A percentile compares a stretch with the other conserved stretches of the same genome.
Conservation (phyloP, 2,888 invertebrate species). For the Clistopyga incitator region DNA sequence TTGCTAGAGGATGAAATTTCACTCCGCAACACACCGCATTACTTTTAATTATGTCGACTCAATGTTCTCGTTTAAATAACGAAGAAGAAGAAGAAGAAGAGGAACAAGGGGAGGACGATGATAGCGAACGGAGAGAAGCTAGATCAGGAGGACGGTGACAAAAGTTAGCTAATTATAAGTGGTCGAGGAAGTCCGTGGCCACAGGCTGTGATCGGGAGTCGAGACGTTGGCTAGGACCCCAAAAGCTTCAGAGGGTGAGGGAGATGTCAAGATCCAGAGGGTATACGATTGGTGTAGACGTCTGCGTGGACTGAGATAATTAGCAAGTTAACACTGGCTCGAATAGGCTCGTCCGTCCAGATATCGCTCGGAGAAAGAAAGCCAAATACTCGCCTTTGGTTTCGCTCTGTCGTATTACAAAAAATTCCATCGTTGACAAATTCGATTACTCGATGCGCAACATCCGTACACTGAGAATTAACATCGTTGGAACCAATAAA, state of each 20-base stretch:
- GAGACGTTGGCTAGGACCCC: constrained; percentile 35
- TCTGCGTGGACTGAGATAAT: constrained; percentile 71
- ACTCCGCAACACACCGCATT: background rate
- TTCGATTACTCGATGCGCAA: too few relatives aligned
- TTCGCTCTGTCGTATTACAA: background rate
- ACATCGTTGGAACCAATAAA: too few relatives aligned
- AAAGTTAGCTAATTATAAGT: constrained; percentile 78
- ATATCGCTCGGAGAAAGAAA: constrained; percentile 9
- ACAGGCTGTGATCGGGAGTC: constrained; percentile 48
- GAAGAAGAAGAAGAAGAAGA: constrained; percentile 7
- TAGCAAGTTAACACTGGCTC: constrained; percentile 76
- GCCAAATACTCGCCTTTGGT: constrained; percentile 5
- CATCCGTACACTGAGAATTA: too few relatives aligned
- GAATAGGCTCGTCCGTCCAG: constrained; percentile 72
- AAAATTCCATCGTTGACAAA: too few relatives aligned
- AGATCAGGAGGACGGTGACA: constrained; percentile 70
- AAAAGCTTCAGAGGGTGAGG: constrained; percentile 36
- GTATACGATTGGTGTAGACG: constrained; percentile 34
- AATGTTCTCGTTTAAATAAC: background rate
- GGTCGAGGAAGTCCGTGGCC: constrained; percentile 69
- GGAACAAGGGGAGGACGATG: constrained; percentile 4
- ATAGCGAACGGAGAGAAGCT: background rate
- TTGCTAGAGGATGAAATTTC: background rate
- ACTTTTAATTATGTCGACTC: too few relatives aligned
- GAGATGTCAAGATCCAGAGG: constrained; percentile 50